Evolutionary conservation across 1,140 invertebrate species (phyloP), one percentile per base, ranked within the genome.

Genomic region (Leguminivora glycinivorella): DNA sequence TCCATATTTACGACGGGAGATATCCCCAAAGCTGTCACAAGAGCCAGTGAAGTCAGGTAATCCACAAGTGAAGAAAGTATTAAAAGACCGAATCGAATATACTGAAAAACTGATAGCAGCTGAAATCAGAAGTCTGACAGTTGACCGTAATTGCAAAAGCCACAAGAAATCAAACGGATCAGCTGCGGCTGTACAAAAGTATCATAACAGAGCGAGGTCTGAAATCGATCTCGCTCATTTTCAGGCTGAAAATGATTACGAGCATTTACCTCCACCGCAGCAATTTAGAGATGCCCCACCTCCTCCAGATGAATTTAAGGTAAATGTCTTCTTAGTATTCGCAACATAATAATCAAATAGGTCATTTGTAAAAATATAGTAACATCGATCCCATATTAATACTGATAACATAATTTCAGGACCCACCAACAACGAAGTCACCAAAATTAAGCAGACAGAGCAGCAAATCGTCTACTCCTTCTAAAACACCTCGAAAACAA

Each of bases 271-370:
- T 7, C 96, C 96, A 1, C 96, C 96, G 0, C 95, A 96, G 78
- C 96, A 97, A 90, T 97, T 97, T 78, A 94, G 96, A 84, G 96
- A 97, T 90, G 93, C 95, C 29, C 95, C 95, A n/a, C 94, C 94
- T 3, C 94, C 94, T 9, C 95, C 95, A 0, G 95, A 96, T 78
- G 94, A 94, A 76, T 96, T 96, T 82, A 92, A 91, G 85, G 91
- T 91, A 84, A 72, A 26, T 5, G 1, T 19, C 26, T 71, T 71
- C 24, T 63, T 24, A 40, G 1, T 47, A 40, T 63, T 63, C 66
- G 12, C 24, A 69, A 25, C 14, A 26, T 5, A 25, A 25, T 29
- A n/a, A 26, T 29, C 29, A 43, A n/a, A 52, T 29, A 69, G 10
- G 14, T 22, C 24, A 5, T 22, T 43, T 10, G 14, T 22, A 1